Percentiles rank a stretch among this genome's conserved stretches.
These are phyloP conservation scores for Gadus chalcogrammus DNA, from an alignment of 2,113 vertebrate species.

Conservation along the genomic window DNA sequence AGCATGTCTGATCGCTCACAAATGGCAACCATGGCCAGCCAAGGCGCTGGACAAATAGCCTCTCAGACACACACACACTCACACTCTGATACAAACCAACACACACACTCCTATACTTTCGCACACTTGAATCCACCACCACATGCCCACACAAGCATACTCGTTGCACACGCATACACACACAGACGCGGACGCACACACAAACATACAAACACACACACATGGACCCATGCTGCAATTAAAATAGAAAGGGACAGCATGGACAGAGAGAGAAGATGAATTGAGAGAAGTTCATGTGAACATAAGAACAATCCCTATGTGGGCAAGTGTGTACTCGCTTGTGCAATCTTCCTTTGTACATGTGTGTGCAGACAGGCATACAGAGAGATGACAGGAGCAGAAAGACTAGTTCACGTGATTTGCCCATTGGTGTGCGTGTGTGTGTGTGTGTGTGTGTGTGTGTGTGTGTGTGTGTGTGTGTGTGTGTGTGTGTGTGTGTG, in stretches of 20 bases:
- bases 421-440: slow-evolving; percentile 26
- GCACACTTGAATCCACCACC: neutral
- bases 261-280: slow-evolving; percentile 56
- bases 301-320: slow-evolving; percentile 41
- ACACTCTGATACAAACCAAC: slow-evolving; percentile 8
- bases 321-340: slow-evolving; percentile 6
- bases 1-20: slow-evolving; percentile 79
- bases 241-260: slow-evolving; percentile 60
- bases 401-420: slow-evolving; percentile 45
- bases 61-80: slow-evolving; percentile 62
- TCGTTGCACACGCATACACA: slow-evolving; percentile 42
- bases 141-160: slow-evolving; percentile 48
- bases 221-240: slow-evolving; percentile 62
- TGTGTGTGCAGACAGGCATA: slow-evolving; percentile 41
- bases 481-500: neutral
- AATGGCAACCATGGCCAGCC: slow-evolving; percentile 77
- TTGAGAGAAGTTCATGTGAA: slow-evolving; percentile 46
- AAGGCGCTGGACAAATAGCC: slow-evolving; percentile 72
- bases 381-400: slow-evolving; percentile 51
- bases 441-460: neutral
- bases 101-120: neutral
- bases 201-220: slow-evolving; percentile 47
- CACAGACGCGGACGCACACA: slow-evolving; percentile 40
- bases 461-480: too few relatives aligned
- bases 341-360: slow-evolving; percentile 1